phyloP scores from a whole-genome alignment of 1,140 invertebrate species.

The Rhagoletis pomonella region DNA sequence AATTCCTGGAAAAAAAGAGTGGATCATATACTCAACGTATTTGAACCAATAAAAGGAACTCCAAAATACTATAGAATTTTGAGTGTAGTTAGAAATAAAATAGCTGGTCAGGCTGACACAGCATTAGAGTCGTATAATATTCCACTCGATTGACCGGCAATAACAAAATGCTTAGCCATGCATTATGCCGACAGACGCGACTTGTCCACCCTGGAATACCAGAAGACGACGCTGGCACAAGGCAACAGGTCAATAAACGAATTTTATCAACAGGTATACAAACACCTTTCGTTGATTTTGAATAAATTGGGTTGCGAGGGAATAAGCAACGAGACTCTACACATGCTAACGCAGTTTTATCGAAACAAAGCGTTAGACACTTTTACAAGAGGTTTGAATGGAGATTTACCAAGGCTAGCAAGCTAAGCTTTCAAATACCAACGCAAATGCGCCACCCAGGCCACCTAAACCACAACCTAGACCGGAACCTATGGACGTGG shows the following conservation, averaged over 20 bases:
- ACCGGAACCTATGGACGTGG: no score
- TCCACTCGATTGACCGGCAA: background rate
- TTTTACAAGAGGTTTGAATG: constrained; percentile 4
- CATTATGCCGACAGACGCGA: background rate
- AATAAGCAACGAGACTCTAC: background rate
- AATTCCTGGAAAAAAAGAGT: background rate
- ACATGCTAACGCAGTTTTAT: background rate
- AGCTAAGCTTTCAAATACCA: no score
- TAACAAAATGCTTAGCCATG: background rate
- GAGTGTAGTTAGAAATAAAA: background rate
- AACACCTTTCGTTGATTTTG: background rate
- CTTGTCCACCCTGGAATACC: background rate
- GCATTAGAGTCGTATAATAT: background rate
- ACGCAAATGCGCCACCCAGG: no score
- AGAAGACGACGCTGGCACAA: background rate
- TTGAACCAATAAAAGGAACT: background rate
- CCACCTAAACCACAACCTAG: no score
- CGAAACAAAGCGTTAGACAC: background rate
- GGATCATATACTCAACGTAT: background rate
- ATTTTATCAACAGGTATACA: background rate
- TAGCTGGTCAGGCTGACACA: background rate
- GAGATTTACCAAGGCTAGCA: background rate
- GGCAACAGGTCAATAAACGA: background rate
- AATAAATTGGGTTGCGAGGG: background rate
- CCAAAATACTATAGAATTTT: background rate